Evolutionary conservation across 2,888 invertebrate genomes (phyloP), one percentile per base, ranked within the genome.

Genomic region (Lumbricus terrestris): DNA sequence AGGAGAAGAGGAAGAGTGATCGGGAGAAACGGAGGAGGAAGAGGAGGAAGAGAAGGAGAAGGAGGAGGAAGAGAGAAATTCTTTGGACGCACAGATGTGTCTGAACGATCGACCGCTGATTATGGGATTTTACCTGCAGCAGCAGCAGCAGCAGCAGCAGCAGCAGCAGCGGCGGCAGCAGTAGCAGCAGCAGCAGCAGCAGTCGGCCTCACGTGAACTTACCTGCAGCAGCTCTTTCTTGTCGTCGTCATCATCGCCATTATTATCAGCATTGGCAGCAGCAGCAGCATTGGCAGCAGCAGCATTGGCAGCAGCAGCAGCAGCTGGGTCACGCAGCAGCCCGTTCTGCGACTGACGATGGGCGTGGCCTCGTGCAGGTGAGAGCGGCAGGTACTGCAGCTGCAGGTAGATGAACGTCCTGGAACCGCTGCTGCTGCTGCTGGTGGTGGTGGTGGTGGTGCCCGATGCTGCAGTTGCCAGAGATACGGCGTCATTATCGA

Each of bases 321-420:
- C 69, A 69, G 69, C 29, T 11, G 69, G n/a, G 69, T 69, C 69
- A 29, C 13, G 69, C 69, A n/a, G 69, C 54, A 54, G 54, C 29
- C 29, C n/a, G n/a, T n/a, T 54, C 54, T 29, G 23, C 69, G 69
- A 16, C 69, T n/a, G 69, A n/a, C n/a, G 69, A 69, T n/a, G n/a
- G 69, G 69, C 69, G 69, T 69, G 69, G 69, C 69, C 69, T 69
- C 16, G n/a, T n/a, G n/a, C 69, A 69, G 69, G 69, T 69, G n/a
- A 69, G 13, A 69, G n/a, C n/a, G n/a, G n/a, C n/a, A n/a, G 69
- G 69, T n/a, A 69, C 69, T 69, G 69, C 69, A n/a, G n/a, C n/a
- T 69, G 69, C 69, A 69, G 69, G 69, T 69, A 69, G 69, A 69
- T n/a, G 69, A 69, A 69, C 69, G n/a, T 69, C 69, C 69, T 69